These are phyloP conservation scores for Loxodonta africana DNA, from an alignment of 2,113 vertebrate genomes.

Conservation along the genomic window DNA sequence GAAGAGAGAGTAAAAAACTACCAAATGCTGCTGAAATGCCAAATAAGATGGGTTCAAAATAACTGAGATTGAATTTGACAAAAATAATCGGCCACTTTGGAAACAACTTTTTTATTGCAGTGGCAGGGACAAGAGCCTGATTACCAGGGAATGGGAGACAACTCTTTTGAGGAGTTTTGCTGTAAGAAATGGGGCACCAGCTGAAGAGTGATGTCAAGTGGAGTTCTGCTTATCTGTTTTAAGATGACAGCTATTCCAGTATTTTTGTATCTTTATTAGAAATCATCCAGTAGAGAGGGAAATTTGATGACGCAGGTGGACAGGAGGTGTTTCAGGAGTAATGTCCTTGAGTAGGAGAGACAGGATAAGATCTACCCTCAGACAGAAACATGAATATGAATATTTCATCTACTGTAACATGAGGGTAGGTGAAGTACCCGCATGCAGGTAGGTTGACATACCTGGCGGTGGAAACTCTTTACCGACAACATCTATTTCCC, in stretches of 20 bases:
- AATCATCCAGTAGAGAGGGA: background rate
- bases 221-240: background rate
- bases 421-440: background rate
- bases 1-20: background rate
- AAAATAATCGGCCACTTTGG: background rate
- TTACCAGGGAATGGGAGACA: background rate
- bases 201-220: background rate
- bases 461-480: slow-evolving; percentile 1
- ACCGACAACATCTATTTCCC: slow-evolving; percentile 3
- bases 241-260: background rate
- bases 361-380: background rate
- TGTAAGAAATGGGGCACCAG: background rate
- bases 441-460: background rate
- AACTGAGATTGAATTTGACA: background rate
- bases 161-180: background rate
- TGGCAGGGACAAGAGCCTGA: background rate
- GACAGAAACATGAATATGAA: background rate
- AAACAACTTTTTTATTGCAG: background rate
- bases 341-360: background rate
- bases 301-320: background rate
- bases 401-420: background rate
- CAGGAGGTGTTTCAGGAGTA: background rate
- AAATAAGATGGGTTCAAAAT: background rate
- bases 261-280: background rate
- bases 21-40: background rate